These are phyloP conservation scores for Drosophila leontia DNA, from an alignment of 1,140 invertebrate genomes.

Conservation along the genomic window DNA sequence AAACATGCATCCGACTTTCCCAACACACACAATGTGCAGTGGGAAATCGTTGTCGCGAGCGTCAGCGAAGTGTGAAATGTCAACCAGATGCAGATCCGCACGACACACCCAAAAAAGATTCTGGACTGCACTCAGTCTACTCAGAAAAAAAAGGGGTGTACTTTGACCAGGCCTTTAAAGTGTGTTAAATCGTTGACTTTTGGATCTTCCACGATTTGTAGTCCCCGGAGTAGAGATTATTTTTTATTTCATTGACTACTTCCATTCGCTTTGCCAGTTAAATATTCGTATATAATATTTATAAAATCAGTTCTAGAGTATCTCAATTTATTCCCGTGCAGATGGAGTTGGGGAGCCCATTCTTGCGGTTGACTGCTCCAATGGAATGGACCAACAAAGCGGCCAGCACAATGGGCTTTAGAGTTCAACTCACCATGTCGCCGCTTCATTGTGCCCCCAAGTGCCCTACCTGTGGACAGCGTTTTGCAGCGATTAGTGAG, in stretches of 20 bases:
- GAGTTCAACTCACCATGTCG: slow-evolving; percentile 76
- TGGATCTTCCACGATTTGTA: not conserved
- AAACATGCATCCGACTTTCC: slow-evolving; percentile 15
- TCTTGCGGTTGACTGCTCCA: slow-evolving; percentile 60
- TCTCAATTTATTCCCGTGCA: slow-evolving; percentile 16
- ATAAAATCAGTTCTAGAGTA: not conserved
- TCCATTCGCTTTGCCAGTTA: not conserved
- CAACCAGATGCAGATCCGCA: slow-evolving; percentile 12
- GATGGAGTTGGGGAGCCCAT: slow-evolving; percentile 44
- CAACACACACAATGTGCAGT: slow-evolving; percentile 10
- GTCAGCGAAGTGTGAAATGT: slow-evolving; percentile 42
- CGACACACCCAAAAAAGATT: slow-evolving; percentile 4
- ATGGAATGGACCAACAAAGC: slow-evolving; percentile 47
- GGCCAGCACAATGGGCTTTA: slow-evolving; percentile 60
- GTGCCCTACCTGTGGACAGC: slow-evolving; percentile 44
- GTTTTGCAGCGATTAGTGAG: slow-evolving; percentile 37
- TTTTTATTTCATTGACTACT: not conserved
- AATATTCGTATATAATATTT: not conserved
- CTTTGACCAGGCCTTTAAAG: not conserved
- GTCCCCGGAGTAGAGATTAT: not conserved
- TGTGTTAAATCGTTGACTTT: not conserved
- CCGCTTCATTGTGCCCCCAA: slow-evolving; percentile 56
- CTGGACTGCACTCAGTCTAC: not conserved
- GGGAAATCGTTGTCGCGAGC: slow-evolving; percentile 14
- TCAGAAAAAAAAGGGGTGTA: not conserved